Percentiles rank a stretch among this genome's conserved stretches.
These are phyloP conservation scores for Catharus bicknelli DNA, from an alignment of 2,113 vertebrate species.

Conservation along the genomic window DNA sequence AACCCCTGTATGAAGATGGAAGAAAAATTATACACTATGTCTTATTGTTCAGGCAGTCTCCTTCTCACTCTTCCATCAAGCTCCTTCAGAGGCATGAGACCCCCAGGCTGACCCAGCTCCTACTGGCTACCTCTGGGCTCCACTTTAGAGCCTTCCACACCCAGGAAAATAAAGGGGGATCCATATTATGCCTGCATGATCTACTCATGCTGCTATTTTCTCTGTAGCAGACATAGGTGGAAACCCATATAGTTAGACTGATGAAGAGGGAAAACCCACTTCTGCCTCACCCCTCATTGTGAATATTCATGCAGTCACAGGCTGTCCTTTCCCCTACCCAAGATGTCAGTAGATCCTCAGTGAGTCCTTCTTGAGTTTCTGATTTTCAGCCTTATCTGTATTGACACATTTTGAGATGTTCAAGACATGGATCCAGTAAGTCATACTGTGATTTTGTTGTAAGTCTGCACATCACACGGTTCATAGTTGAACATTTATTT, in stretches of 20 bases:
- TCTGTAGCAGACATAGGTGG: neutral
- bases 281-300: fast-evolving
- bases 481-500: neutral
- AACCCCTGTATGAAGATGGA: neutral
- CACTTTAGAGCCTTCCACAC: neutral
- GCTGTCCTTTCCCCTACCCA: neutral
- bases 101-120: neutral
- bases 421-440: neutral
- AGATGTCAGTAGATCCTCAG: neutral
- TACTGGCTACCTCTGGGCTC: neutral
- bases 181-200: neutral
- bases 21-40: fast-evolving
- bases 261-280: neutral
- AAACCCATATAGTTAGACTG: neutral
- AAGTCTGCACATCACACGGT: neutral
- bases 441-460: neutral
- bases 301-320: neutral
- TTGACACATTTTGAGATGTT: neutral
- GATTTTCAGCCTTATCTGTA: neutral
- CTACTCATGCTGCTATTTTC: neutral
- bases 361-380: neutral
- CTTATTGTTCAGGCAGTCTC: neutral
- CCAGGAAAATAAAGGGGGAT: neutral
- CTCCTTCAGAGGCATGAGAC: neutral
- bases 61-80: neutral